These are phyloP conservation scores for Lates japonicus DNA, from an alignment of 2,797 vertebrate genomes.

Conservation along the genomic window DNA sequence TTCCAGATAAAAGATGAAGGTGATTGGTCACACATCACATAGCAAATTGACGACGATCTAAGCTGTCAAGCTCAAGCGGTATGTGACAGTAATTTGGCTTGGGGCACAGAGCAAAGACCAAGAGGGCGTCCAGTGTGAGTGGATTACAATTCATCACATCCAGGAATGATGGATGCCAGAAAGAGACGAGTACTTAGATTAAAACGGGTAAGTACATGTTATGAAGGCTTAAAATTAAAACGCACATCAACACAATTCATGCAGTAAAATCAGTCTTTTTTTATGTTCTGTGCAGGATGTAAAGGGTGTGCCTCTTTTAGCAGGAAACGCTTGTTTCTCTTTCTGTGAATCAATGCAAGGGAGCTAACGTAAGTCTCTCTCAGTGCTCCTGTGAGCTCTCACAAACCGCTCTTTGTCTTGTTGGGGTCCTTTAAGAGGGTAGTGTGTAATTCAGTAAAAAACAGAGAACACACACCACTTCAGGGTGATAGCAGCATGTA, in stretches of 20 bases:
- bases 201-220: conserved; percentile 50
- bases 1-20: not conserved
- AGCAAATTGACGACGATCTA: conserved; percentile 6
- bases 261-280: not conserved
- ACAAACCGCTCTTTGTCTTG: conserved; percentile 71
- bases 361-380: conserved; percentile 33
- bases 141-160: not conserved
- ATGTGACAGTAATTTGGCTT: not conserved
- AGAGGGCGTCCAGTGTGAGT: not conserved
- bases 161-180: conserved; percentile 23
- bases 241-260: not conserved
- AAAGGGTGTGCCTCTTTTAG: conserved; percentile 23
- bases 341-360: conserved; percentile 17
- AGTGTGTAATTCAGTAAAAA: conserved; percentile 61
- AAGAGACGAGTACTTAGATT: not conserved
- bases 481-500: conserved; percentile 17
- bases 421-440: conserved; percentile 52
- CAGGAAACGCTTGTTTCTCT: conserved; percentile 3
- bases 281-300: not conserved
- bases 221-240: not conserved
- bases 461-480: conserved; percentile 38
- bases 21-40: not conserved
- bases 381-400: conserved; percentile 30
- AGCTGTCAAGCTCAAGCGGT: not conserved
- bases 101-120: not conserved